Base-by-base conservation (phyloP, 2,888 invertebrate genomes). In the Heliconius aoede region DNA sequence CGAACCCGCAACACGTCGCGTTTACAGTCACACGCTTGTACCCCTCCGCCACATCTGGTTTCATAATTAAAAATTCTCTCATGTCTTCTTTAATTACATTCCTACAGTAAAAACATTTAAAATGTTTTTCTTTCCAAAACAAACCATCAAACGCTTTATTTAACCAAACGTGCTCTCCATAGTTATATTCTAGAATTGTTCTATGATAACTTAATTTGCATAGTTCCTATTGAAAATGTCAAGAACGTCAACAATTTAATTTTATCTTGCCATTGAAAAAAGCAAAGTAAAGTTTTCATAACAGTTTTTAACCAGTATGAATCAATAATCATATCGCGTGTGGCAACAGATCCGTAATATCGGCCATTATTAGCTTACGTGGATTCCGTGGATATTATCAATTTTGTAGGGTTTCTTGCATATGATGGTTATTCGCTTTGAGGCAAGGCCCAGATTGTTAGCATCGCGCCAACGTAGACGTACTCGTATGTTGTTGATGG, bases 321-420 rank as follows among this genome's bases (percentile, higher is more conserved):
- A 72, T 60, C 60, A 72, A 60, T 72, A 60, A 72, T 11, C 28
- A 67, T 74, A 74, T 74, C 24, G 64, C 71, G 55, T 72, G 36
- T 73, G 74, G 73, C 69, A 73, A 73, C 73, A 64, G 64, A 24
- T 62, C 28, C 69, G 13, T 69, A 69, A 69, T 55, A 55, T 55
- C 55, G n/a, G 55, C 15, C 55, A 72, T 73, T 76, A 78, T 73
- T 71, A 76, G 78, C 69, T 78, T 78, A 76, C 71, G 76, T 67
- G 58, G 64, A 76, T 76, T 73, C 65, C 69, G 58, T 73, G 26
- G 55, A 60, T 76, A 76, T 76, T 76, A 76, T 78, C 73, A 71
- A 32, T 76, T 69, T 76, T 46, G 73, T 73, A 78, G 46, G 76
- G 78, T 71, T 78, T 78, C 78, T 74, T 74, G 69, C 61, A 69